phyloP scores from a whole-genome alignment of 1,140 invertebrate genomes.

The Macrocentrus cingulum region DNA sequence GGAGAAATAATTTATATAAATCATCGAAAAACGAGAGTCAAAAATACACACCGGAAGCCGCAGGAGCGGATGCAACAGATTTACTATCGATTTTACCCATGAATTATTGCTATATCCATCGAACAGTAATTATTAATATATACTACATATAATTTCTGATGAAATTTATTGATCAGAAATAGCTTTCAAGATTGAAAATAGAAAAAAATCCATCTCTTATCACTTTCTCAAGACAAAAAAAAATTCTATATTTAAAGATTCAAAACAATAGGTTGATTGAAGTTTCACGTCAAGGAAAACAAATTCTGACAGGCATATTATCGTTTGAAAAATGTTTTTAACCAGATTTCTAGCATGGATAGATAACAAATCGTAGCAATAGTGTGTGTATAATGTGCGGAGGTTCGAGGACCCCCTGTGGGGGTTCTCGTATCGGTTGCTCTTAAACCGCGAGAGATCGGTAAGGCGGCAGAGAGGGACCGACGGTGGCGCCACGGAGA shows the following conservation, averaged over 20 bases:
- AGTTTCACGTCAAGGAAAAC: too few species aligned
- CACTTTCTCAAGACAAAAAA: too few species aligned
- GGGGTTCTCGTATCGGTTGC: conserved; percentile 48
- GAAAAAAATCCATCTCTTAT: too few species aligned
- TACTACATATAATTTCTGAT: too few species aligned
- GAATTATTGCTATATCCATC: too few species aligned
- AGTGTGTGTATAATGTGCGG: too few species aligned
- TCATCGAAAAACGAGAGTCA: background rate
- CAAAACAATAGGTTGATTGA: too few species aligned
- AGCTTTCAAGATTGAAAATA: too few species aligned
- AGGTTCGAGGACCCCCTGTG: conserved; percentile 34
- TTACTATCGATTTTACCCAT: background rate
- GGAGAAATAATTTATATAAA: conserved; percentile 33
- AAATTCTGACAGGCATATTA: background rate
- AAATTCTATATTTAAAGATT: too few species aligned
- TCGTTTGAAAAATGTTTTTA: conserved; percentile 19
- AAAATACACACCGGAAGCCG: too few species aligned
- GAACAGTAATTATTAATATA: too few species aligned
- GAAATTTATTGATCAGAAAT: too few species aligned
- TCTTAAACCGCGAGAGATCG: conserved; percentile 44
- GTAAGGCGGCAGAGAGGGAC: conserved; percentile 12
- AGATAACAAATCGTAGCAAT: conserved; percentile 25
- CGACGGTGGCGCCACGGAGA: conserved; percentile 52
- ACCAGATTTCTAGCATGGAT: conserved; percentile 5
- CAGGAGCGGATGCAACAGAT: conserved; percentile 1